Evolutionary conservation across 2,113 vertebrate genomes (phyloP), one percentile per base, ranked within the genome.

Genomic region (Dolichallabes microphthalmus): DNA sequence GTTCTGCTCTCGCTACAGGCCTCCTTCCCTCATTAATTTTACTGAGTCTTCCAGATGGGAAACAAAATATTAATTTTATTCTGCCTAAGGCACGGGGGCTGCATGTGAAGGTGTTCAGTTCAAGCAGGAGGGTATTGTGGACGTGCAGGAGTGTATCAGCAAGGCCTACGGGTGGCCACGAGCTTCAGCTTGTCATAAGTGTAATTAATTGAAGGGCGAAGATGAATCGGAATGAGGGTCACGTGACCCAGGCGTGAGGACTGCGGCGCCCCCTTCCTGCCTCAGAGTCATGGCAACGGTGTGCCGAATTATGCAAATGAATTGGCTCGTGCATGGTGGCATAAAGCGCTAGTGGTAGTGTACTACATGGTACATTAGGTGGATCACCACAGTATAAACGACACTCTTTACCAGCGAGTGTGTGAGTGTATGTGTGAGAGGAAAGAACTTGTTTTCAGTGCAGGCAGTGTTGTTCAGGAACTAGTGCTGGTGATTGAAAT

Each of bases 41-140:
- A 94, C 95, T 96, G 96, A 98, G 97, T 97, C 94, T 95, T 97
- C 97, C 98, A 98, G 96, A 98, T 99, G 98, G 97, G 96, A 97
- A 98, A 96, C 95, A 98, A 98, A 98, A 98, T 98, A 98, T 98
- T 97, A 99, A 98, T 98, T 98, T 98, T 97, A 95, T 97, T 97
- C 96, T 95, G 96, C 97, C 98, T 96, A 94, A 97, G 97, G 98
- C 97, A 92, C 89, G 94, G 95, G 94, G 95, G 91, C 94, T 97
- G 93, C 58, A 96, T 96, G 80, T 22, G 80, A 97, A 97, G 96
- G 97, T 98, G 95, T 96, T 97, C 95, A 94, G 94, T 97, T 79
- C 96, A 98, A 97, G 97, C 96, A 96, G 93, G 92, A 93, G 95
- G 96, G 95, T 71, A 55, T 83, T 95, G 96, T 95, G 64, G 84